phyloP scores from a whole-genome alignment of 2,797 vertebrate species.

The Alca torda region DNA sequence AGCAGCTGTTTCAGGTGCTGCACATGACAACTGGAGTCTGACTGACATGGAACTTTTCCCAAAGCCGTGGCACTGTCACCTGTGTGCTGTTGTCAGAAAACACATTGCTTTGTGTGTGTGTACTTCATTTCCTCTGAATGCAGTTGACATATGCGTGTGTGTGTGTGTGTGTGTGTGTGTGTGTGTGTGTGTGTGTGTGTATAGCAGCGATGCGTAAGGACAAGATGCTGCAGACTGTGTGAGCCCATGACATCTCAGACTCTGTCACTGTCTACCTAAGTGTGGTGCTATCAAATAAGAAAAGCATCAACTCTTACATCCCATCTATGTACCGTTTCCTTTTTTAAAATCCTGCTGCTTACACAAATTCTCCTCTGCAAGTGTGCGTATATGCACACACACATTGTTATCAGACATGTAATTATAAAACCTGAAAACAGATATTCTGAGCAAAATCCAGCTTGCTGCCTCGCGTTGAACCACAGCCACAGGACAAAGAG shows the following conservation, averaged over 20 bases:
- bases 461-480: background rate
- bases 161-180: background rate
- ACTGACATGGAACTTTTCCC: background rate
- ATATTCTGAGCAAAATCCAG: background rate
- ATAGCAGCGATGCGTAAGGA: accelerated
- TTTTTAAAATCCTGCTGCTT: background rate
- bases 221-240: background rate
- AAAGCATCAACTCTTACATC: background rate
- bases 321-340: background rate
- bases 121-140: background rate
- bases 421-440: background rate
- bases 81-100: background rate
- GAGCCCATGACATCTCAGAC: background rate
- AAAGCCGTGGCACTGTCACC: background rate
- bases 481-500: background rate
- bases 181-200: background rate
- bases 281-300: background rate
- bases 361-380: background rate
- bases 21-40: background rate
- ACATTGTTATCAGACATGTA: background rate
- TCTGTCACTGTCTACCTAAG: background rate
- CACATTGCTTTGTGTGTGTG: background rate
- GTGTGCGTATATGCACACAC: accelerated
- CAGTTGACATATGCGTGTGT: background rate
- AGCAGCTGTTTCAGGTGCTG: background rate